phyloP scores from a whole-genome alignment of 2,113 vertebrate genomes.

The Neofelis nebulosa region DNA sequence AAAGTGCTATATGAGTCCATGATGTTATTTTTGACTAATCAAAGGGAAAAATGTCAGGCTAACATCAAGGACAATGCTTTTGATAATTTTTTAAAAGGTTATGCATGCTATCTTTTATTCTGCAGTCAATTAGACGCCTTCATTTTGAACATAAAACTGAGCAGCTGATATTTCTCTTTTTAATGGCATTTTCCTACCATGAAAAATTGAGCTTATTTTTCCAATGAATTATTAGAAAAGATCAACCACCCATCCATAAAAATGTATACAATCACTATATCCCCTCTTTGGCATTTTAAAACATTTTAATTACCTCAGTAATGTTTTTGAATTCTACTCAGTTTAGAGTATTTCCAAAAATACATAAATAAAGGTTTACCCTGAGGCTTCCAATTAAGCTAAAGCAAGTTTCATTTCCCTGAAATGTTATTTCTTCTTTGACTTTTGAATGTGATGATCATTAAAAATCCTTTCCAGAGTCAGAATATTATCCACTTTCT shows the following conservation, averaged over 20 bases:
- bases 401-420: conserved; percentile 1
- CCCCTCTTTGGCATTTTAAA: background rate
- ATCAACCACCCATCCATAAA: background rate
- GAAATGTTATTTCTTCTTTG: conserved; percentile 20
- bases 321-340: conserved; percentile 16
- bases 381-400: background rate
- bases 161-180: background rate
- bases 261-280: background rate
- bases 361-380: background rate
- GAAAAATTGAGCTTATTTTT: conserved; percentile 49
- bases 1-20: background rate
- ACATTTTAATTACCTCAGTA: conserved; percentile 17
- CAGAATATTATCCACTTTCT: background rate
- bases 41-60: conserved; percentile 25
- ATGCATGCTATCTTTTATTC: conserved; percentile 22
- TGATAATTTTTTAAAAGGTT: conserved; percentile 62
- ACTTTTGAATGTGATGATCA: conserved; percentile 10
- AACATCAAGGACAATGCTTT: conserved; percentile 48
- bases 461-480: conserved; percentile 20
- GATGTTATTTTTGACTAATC: conserved; percentile 35
- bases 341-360: conserved; percentile 13
- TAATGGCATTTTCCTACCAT: conserved; percentile 32
- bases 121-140: conserved; percentile 24
- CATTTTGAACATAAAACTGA: conserved; percentile 43
- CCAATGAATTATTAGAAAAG: conserved; percentile 37